These are phyloP conservation scores for Scrobipalpa atriplicella DNA, from an alignment of 2,888 invertebrate species.

Conservation along the genomic window DNA sequence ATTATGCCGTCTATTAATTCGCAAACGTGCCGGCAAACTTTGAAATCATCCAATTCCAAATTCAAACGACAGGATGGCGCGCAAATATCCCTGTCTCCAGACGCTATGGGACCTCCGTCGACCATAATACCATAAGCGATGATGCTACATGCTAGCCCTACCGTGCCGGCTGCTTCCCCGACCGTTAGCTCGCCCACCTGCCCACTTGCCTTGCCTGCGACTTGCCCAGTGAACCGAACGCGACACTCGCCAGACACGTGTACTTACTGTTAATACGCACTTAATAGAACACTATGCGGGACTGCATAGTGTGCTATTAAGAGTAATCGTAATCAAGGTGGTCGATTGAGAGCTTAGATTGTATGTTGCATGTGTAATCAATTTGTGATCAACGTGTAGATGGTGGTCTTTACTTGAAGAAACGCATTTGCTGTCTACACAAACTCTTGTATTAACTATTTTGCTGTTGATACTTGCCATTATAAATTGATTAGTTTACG, in stretches of 20 bases:
- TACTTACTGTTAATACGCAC: conserved; percentile 21
- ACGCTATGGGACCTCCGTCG: background rate
- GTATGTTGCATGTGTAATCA: conserved; percentile 1
- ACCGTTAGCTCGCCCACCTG: conserved; percentile 79
- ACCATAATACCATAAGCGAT: background rate
- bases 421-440: background rate
- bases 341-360: conserved; percentile 16
- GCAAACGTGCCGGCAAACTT: too few species aligned
- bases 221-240: conserved; percentile 75
- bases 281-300: conserved; percentile 33
- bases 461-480: background rate
- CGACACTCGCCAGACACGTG: conserved; percentile 56
- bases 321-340: conserved; percentile 15
- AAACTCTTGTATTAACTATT: background rate
- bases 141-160: conserved; percentile 2
- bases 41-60: background rate
- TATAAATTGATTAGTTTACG: background rate
- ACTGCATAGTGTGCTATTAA: conserved; percentile 32
- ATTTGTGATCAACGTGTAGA: background rate
- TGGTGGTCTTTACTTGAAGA: background rate
- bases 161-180: conserved; percentile 38
- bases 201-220: conserved; percentile 66
- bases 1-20: too few species aligned
- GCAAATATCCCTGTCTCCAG: conserved; percentile 44
- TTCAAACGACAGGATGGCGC: conserved; percentile 38